These are phyloP conservation scores for Phrynocephalus vlangalii DNA, from an alignment of 2,797 vertebrate species.

Conservation along the genomic window DNA sequence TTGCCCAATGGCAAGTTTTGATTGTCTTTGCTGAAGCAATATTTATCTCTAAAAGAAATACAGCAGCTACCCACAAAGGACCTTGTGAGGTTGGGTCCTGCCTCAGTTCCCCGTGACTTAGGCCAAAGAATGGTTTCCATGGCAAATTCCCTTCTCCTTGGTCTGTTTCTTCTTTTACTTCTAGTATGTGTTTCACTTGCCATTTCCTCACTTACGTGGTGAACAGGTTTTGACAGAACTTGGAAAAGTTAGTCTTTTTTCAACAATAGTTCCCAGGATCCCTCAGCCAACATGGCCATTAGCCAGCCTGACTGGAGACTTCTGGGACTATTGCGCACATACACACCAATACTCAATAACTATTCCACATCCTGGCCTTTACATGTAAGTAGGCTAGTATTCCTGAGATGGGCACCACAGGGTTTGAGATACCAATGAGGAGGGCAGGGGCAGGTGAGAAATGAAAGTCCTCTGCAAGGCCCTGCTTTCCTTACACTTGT, in stretches of 20 bases:
- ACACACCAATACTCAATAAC: too few relatives aligned
- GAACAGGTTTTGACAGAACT: too few relatives aligned
- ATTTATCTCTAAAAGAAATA: background rate
- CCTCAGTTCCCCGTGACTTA: too few relatives aligned
- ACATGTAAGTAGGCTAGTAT: too few relatives aligned
- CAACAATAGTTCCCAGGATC: background rate
- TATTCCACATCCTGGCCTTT: too few relatives aligned
- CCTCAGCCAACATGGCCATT: background rate
- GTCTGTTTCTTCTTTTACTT: background rate
- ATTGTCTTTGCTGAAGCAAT: background rate
- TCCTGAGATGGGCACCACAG: background rate
- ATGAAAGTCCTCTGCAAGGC: background rate
- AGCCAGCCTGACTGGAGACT: too few relatives aligned
- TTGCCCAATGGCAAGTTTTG: background rate
- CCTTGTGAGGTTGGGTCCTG: background rate
- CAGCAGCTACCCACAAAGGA: background rate
- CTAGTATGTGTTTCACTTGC: background rate
- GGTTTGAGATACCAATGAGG: too few relatives aligned
- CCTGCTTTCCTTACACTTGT: too few relatives aligned
- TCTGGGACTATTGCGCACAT: too few relatives aligned
- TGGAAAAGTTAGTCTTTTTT: background rate
- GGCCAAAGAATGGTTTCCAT: background rate
- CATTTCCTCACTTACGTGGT: background rate
- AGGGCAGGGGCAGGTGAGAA: background rate
- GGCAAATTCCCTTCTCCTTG: background rate